These are phyloP conservation scores for Aradophagus sp. DNA, from an alignment of 1,140 invertebrate species.

Conservation along the genomic window DNA sequence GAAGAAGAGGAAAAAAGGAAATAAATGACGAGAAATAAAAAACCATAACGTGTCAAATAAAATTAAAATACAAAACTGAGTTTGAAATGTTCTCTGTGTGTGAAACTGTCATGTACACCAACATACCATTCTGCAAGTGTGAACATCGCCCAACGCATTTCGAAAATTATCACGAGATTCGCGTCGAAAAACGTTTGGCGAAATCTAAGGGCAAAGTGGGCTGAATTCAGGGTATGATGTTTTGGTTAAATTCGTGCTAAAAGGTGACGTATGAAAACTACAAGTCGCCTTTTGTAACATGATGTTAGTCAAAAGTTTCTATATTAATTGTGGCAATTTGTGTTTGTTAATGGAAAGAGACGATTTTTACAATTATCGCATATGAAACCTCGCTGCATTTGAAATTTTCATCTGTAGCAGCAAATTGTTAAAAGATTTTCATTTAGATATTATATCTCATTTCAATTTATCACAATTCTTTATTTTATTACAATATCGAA, in stretches of 20 bases:
- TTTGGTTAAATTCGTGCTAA: constrained; percentile 32
- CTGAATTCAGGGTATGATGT: constrained; percentile 39
- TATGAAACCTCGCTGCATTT: constrained; percentile 22
- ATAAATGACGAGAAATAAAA: no score
- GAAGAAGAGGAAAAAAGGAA: constrained; percentile 16
- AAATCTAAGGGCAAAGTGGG: constrained; percentile 51
- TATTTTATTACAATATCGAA: no score
- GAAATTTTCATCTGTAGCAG: not conserved
- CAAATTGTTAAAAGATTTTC: no score
- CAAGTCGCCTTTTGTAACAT: constrained; percentile 10
- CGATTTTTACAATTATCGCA: constrained; percentile 6
- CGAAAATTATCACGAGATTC: constrained; percentile 49
- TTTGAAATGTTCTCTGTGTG: constrained; percentile 71
- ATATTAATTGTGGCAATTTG: constrained; percentile 19
- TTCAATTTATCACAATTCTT: no score
- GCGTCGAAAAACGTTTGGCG: constrained; percentile 67
- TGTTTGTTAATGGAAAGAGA: constrained; percentile 22
- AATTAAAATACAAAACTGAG: constrained; percentile 59
- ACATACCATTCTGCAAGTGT: constrained; percentile 76
- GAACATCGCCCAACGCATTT: constrained; percentile 67
- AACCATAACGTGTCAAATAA: constrained; percentile 31
- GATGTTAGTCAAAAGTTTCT: constrained; percentile 16
- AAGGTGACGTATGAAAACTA: constrained; percentile 7
- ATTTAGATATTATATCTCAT: no score
- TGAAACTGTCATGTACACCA: constrained; percentile 75